Base-by-base conservation (phyloP, 2,113 vertebrate genomes). In the Oriolus oriolus region DNA sequence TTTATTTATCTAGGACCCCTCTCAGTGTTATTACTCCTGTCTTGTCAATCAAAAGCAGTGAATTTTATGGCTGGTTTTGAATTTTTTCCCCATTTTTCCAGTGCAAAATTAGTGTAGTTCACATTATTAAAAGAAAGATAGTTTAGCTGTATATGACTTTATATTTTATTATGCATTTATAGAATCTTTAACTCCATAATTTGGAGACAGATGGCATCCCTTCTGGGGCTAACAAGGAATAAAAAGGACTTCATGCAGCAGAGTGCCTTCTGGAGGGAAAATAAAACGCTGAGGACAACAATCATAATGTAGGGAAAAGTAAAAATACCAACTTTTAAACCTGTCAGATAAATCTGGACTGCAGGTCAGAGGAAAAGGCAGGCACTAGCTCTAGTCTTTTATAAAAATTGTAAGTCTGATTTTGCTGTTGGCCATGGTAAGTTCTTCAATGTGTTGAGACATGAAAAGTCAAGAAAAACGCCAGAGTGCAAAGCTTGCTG, bases 401-500 rank as follows among this genome's bases (percentile, higher is more conserved):
- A 78, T 83, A 65, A 85, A 97, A 95, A 75, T 69, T 93, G 59
- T 92, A 95, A 93, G 60, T 30, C 63, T 44, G 76, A 92, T 70
- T 93, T 94, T 85, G 92, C 82, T 94, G 44, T 92, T 94, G 96
- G 95, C 84, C 88, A 93, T 59, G 61, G 92, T 86, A 93, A 90
- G 89, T 84, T 89, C 85, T 91, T 94, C 79, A 96, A 92, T 94
- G 92, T 80, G 84, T 91, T 79, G 85, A 96, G 88, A 96, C 60
- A 65, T 74, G 90, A 97, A 94, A 95, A 95, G 86, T 89, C 84
- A 94, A 97, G 93, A 94, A 95, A 91, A 88, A 90, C 82, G 87
- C 92, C 91, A 89, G 84, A 90, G 91, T 69, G 93, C 95, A 97
- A 92, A 95, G 95, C 79, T 80, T 94, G 89, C 92, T 93, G 94